Percentiles rank a stretch among this genome's conserved stretches.
Evolutionary conservation across 2,888 invertebrate species (phyloP).

Genomic region (Tuta absoluta): DNA sequence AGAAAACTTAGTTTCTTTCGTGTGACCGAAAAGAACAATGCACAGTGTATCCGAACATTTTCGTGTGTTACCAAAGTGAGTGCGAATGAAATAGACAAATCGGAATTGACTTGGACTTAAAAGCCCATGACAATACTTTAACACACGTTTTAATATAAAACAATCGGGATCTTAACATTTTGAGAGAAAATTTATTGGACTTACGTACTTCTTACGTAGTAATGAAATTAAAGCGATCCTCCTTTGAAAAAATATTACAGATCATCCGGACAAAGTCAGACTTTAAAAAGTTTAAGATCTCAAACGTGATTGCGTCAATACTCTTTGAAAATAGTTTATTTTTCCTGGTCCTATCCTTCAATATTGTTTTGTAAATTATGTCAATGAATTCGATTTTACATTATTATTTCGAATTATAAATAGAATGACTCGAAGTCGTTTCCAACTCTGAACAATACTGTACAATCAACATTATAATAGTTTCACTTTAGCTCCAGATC

Average conservation of each 20-base stretch:
- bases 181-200: neutral
- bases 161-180: neutral
- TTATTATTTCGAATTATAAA: no score
- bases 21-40: neutral
- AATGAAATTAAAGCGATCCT: no score
- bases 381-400: neutral
- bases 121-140: slow-evolving; percentile 17
- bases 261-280: neutral
- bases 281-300: slow-evolving; percentile 15
- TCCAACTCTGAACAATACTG: neutral
- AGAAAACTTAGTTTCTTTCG: neutral
- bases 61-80: slow-evolving; percentile 11
- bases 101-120: slow-evolving; percentile 20
- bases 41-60: neutral
- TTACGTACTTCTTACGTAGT: neutral
- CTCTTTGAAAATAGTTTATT: neutral
- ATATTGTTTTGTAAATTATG: neutral
- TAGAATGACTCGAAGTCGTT: neutral
- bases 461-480: slow-evolving; percentile 20
- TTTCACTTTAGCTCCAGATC: slow-evolving; percentile 39
- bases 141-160: slow-evolving; percentile 4
- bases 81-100: neutral
- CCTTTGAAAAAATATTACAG: neutral
- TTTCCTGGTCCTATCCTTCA: neutral
- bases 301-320: slow-evolving; percentile 12